phyloP scores from a whole-genome alignment of 2,888 invertebrate genomes.

The Griposia aprilina region DNA sequence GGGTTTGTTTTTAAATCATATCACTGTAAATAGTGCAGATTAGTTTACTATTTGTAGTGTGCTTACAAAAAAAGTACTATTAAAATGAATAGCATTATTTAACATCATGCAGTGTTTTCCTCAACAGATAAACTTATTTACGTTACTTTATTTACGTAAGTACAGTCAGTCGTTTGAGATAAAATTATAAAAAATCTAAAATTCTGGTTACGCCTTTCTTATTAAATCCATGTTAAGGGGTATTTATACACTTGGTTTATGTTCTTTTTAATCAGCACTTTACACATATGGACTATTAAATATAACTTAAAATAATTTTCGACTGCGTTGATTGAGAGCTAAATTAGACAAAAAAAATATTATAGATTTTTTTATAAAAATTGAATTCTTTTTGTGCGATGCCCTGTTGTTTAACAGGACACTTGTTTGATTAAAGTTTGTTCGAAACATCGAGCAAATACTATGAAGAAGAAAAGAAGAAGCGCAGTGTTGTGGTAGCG shows the following conservation, averaged over 20 bases:
- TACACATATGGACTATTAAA: too few species aligned
- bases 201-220: neutral
- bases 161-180: neutral
- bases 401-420: neutral
- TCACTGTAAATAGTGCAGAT: constrained; percentile 6
- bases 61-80: constrained; percentile 21
- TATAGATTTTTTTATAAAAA: too few species aligned
- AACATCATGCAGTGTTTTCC: constrained; percentile 16
- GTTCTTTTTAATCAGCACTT: too few species aligned
- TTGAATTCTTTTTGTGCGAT: neutral
- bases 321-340: too few species aligned
- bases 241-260: neutral
- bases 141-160: neutral
- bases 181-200: neutral
- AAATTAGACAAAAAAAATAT: too few species aligned
- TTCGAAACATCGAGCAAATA: neutral
- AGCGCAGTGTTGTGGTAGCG: neutral
- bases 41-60: constrained; percentile 18
- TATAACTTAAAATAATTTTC: too few species aligned
- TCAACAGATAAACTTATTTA: constrained; percentile 26
- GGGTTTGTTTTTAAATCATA: neutral
- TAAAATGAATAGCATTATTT: neutral
- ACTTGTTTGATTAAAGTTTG: too few species aligned
- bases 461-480: neutral
- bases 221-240: too few species aligned